A percentile compares a stretch with the other conserved stretches of the same genome.
Conservation (phyloP, 1,140 invertebrate genomes). For the Drosophila nigrodunni region DNA sequence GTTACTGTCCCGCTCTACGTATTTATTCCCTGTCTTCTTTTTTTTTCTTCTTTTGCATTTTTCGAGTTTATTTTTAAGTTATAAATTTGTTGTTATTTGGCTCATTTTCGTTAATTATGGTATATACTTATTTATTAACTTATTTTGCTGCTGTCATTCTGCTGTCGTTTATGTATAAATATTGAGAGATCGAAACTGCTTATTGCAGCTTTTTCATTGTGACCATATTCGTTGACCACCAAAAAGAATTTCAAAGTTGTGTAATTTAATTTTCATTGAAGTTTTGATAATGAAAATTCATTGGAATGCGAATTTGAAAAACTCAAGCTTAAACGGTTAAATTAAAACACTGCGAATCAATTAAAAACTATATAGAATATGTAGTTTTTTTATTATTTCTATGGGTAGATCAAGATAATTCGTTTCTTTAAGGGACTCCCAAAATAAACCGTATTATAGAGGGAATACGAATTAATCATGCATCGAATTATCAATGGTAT, state of each 20-base stretch:
- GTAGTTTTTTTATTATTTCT: no score
- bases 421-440: no score
- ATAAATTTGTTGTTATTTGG: slow-evolving; percentile 30
- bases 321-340: neutral
- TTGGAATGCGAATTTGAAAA: neutral
- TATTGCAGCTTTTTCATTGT: slow-evolving; percentile 35
- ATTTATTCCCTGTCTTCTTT: neutral
- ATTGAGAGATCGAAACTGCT: slow-evolving; percentile 39
- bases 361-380: no score
- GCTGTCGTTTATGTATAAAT: slow-evolving; percentile 20
- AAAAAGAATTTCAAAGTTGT: slow-evolving; percentile 43
- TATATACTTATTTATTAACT: slow-evolving; percentile 32
- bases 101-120: slow-evolving; percentile 8
- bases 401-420: no score
- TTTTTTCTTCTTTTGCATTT: slow-evolving; percentile 14
- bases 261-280: slow-evolving; percentile 48
- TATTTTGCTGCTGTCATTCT: slow-evolving; percentile 16
- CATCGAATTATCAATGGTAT: no score
- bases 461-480: no score
- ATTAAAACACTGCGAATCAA: no score
- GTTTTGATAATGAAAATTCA: slow-evolving; percentile 7
- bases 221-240: slow-evolving; percentile 14
- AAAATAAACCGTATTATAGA: no score
- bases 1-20: slow-evolving; percentile 1
- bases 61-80: slow-evolving; percentile 32